Percentiles rank a stretch among this genome's conserved stretches.
These are phyloP conservation scores for Cettia cetti DNA, from an alignment of 2,113 vertebrate genomes.

Conservation along the genomic window DNA sequence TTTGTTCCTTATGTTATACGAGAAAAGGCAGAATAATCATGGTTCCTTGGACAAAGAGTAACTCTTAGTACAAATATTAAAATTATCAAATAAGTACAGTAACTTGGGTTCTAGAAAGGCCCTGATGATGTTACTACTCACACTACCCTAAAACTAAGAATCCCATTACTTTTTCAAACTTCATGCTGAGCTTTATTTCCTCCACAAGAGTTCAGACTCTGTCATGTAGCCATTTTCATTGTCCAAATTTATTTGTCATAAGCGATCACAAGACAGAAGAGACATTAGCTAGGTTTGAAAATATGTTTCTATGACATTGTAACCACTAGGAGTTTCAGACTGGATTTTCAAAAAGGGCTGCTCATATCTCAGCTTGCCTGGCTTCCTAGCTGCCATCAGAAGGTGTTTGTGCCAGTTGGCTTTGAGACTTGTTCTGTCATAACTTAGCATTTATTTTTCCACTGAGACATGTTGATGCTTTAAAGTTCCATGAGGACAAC, in stretches of 20 bases:
- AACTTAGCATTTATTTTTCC: not conserved
- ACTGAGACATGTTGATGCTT: not conserved
- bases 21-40: not conserved
- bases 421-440: not conserved
- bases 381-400: not conserved
- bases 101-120: not conserved
- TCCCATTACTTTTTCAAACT: not conserved
- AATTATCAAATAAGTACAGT: not conserved
- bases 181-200: not conserved
- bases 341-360: not conserved
- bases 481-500: not conserved
- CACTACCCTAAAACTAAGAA: not conserved
- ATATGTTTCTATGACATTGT: conserved; percentile 23
- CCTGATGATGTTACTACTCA: not conserved
- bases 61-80: not conserved
- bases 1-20: not conserved
- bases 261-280: not conserved
- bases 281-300: conserved; percentile 41
- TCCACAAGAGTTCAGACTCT: not conserved
- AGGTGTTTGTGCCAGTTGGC: conserved; percentile 3
- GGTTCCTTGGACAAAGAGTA: not conserved
- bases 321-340: not conserved
- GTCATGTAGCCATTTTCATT: not conserved
- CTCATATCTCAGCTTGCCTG: not conserved
- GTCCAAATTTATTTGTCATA: conserved; percentile 2